Percentiles rank a stretch among this genome's conserved stretches.
Conservation (phyloP, 2,113 vertebrate species). For the Apodemus sylvaticus region DNA sequence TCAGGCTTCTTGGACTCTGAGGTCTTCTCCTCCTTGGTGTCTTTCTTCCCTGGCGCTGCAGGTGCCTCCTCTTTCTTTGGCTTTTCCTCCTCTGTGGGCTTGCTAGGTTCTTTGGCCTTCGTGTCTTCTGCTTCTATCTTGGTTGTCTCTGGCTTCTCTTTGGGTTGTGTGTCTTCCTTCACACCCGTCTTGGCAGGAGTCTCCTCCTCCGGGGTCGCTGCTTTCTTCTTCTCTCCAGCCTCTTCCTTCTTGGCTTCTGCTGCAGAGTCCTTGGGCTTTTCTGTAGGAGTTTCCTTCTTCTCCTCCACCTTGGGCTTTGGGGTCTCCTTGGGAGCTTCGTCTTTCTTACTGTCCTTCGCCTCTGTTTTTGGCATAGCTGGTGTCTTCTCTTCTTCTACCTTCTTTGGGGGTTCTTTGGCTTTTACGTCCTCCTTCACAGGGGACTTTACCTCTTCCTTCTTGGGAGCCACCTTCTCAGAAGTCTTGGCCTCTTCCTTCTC, state of each 20-base stretch:
- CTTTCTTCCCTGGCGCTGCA: slow-evolving; percentile 73
- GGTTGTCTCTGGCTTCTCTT: slow-evolving; percentile 53
- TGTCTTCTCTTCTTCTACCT: slow-evolving; percentile 77
- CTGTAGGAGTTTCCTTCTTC: slow-evolving; percentile 65
- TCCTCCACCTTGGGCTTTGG: slow-evolving; percentile 70
- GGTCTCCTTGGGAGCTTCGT: slow-evolving; percentile 73
- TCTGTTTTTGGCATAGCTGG: slow-evolving; percentile 63
- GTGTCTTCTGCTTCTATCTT: slow-evolving; percentile 73
- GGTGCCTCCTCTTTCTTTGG: slow-evolving; percentile 68
- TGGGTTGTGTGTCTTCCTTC: slow-evolving; percentile 79
- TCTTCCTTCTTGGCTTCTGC: slow-evolving; percentile 78
- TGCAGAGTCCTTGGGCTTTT: slow-evolving; percentile 81
- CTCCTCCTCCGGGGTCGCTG: slow-evolving; percentile 77
- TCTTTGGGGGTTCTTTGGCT: slow-evolving; percentile 73
- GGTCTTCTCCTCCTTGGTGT: slow-evolving; percentile 69
- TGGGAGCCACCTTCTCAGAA: slow-evolving; percentile 73
- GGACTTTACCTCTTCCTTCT: slow-evolving; percentile 74
- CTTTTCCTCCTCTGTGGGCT: slow-evolving; percentile 72
- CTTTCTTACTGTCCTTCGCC: slow-evolving; percentile 79
- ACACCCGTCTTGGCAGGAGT: slow-evolving; percentile 62
- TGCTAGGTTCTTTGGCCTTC: slow-evolving; percentile 79
- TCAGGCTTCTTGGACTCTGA: slow-evolving; percentile 81
- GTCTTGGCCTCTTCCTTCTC: slow-evolving; percentile 66
- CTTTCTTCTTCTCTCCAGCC: slow-evolving; percentile 77
- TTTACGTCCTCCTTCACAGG: slow-evolving; percentile 70